Evolutionary conservation across 1,140 invertebrate genomes (phyloP), one percentile per base, ranked within the genome.

Genomic region (Dendroctonus ponderosae): DNA sequence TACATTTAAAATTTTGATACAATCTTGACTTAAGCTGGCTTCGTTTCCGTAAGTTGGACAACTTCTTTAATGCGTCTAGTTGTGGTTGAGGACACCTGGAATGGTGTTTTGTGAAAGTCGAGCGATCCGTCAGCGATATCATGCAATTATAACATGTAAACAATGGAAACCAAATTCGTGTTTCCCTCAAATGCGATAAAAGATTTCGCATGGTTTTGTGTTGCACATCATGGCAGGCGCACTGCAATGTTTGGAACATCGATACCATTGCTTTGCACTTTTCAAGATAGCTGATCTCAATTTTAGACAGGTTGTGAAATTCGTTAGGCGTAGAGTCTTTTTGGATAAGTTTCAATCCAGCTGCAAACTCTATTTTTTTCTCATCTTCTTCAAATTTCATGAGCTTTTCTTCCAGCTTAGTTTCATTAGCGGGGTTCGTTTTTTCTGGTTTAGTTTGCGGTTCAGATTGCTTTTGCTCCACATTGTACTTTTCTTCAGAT

Each of bases 91-190:
- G 64, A 59, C 75, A 77, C 57, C 66, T 68, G 1, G 70, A 41
- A 26, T 67, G 60, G 58, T 77, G 76, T 51, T 58, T 74, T 15
- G 72, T 75, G 43, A 70, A 72, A 5, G 71, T 65, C 0, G 75
- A 76, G 44, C 76, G 58, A 60, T 74, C 74, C 7, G 78, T 76
- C 66, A 83, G 84, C 0, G 83, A 83, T 6, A 83, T 78, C 40
- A 85, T 81, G 70, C 84, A 85, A 74, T 83, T 83, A 62, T 84
- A 84, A 64, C 84, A 85, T 2, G 84, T 85, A 68, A 83, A 83
- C 62, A 75, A 65, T 4, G 76, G 75, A 62, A 77, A 76, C 76
- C 76, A 77, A 39, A 71, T 72, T 7, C 69, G 51, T 7, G 68
- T 53, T 14, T 72, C 70, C 26, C 75, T 51, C 9, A 77, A 52